phyloP scores from a whole-genome alignment of 2,797 vertebrate species.

The Jordanella pulchra region DNA sequence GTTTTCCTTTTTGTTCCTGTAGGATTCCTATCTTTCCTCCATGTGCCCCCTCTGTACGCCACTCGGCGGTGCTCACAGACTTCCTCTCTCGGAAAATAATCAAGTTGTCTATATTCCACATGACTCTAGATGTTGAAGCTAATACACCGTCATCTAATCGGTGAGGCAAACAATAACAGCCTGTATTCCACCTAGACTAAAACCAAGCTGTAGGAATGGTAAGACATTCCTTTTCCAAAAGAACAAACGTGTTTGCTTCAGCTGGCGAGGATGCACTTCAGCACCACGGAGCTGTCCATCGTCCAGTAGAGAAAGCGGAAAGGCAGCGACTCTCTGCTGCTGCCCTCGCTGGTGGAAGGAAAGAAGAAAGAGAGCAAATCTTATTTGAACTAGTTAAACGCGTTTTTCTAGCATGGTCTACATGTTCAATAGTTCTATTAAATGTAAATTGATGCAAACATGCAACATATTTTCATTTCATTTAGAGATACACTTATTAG shows the following conservation, averaged over 20 bases:
- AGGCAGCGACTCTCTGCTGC: slow-evolving; percentile 17
- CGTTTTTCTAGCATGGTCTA: not conserved
- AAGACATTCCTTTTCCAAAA: slow-evolving; percentile 6
- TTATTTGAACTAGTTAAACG: slow-evolving; percentile 25
- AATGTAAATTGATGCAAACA: slow-evolving; percentile 1
- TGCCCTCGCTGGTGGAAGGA: not conserved
- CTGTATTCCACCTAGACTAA: slow-evolving; percentile 8
- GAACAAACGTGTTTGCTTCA: slow-evolving; percentile 9
- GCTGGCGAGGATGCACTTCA: slow-evolving; percentile 44
- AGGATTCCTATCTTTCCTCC: slow-evolving; percentile 12
- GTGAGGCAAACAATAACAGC: slow-evolving; percentile 3
- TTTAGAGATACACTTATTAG: slow-evolving; percentile 2
- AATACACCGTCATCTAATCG: slow-evolving; percentile 22
- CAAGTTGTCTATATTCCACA: slow-evolving; percentile 48
- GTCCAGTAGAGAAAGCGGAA: slow-evolving; percentile 5
- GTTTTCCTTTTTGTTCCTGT: not conserved
- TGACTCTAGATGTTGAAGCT: slow-evolving; percentile 32
- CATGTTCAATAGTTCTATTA: not conserved
- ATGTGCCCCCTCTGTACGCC: slow-evolving; percentile 75
- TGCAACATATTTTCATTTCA: not conserved
- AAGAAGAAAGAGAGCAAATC: slow-evolving; percentile 8
- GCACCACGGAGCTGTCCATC: slow-evolving; percentile 71
- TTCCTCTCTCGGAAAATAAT: slow-evolving; percentile 61
- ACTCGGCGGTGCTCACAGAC: slow-evolving; percentile 83
- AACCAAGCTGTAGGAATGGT: not conserved